These are phyloP conservation scores for Eutolmus rufibarbis DNA, from an alignment of 2,888 invertebrate genomes.

Conservation along the genomic window DNA sequence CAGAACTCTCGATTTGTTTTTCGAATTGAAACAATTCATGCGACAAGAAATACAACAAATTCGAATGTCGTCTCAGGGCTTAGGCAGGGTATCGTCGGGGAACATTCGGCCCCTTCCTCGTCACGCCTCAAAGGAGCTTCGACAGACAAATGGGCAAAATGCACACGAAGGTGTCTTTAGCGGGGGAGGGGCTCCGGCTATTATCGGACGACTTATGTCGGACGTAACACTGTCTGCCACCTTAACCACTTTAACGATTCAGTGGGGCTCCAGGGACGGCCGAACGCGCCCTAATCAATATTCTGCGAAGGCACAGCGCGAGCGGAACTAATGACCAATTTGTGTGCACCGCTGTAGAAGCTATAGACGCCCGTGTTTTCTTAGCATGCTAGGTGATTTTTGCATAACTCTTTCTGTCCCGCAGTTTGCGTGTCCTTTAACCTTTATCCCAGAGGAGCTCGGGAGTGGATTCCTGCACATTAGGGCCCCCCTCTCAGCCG, in stretches of 20 bases:
- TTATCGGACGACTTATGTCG: neutral
- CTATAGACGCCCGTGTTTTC: neutral
- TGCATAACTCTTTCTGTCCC: neutral
- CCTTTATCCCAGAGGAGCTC: neutral
- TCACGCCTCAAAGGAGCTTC: neutral
- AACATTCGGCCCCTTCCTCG: neutral
- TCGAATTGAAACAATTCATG: neutral
- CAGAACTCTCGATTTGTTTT: neutral
- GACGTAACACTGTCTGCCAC: neutral
- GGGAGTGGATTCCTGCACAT: constrained; percentile 8
- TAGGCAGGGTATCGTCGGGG: neutral
- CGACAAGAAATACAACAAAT: neutral
- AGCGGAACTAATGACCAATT: constrained; percentile 32
- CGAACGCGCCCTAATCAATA: constrained; percentile 7
- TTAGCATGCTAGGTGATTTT: neutral
- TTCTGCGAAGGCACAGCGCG: neutral
- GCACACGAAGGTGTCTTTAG: constrained; percentile 7
- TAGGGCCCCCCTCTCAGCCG: neutral
- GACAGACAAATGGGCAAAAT: neutral
- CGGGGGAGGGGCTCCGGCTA: neutral
- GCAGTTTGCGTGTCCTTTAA: constrained; percentile 16
- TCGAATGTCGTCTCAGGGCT: neutral
- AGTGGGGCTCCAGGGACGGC: neutral
- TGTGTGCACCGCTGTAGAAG: neutral
- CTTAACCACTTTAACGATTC: neutral